Evolutionary conservation across 2,113 vertebrate genomes (phyloP), one percentile per base, ranked within the genome.

Genomic region (Oceanodroma tethys): DNA sequence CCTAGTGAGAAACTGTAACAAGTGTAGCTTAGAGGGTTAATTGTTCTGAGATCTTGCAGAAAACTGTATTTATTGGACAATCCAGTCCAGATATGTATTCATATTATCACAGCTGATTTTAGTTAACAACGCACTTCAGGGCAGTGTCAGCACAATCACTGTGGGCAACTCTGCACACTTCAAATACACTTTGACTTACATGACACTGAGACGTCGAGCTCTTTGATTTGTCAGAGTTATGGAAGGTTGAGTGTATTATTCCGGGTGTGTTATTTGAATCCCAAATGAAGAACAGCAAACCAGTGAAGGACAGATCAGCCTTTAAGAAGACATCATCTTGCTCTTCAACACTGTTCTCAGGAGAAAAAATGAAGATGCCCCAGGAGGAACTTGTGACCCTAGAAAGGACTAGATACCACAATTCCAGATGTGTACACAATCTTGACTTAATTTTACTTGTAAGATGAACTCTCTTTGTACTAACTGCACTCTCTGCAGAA

Each of bases 401-500:
- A 29, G 15, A n/a, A 92, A 89, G 34, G 36, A 60, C 26, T 48
- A 42, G 40, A 67, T 40, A 63, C 2, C 63, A 52, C 58, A 88
- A 43, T 60, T 67, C 12, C 48, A 34, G 80, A 81, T 21, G 13
- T 30, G n/a, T 52, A 71, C 12, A 84, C 34, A 42, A n/a, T 40
- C 59, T 25, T 67, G n/a, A 40, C 19, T 65, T 53, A 34, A 5
- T 90, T 65, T n/a, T 19, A 50, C 62, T 40, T 60, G 25, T 60
- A 72, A 66, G 34, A 86, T 76, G 85, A 90, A 90, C 81, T 90
- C 16, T 93, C 30, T 53, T 60, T 83, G 60, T 96, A 79, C 90
- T 88, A 75, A 81, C 26, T 93, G 91, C 21, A 73, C 38, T 87
- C 52, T 76, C 47, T 90, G 71, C 34, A 95, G 74, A 81, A 93